A percentile compares a stretch with the other conserved stretches of the same genome.
phyloP scores from a whole-genome alignment of 2,797 vertebrate species.

The Clarias pachynema region DNA sequence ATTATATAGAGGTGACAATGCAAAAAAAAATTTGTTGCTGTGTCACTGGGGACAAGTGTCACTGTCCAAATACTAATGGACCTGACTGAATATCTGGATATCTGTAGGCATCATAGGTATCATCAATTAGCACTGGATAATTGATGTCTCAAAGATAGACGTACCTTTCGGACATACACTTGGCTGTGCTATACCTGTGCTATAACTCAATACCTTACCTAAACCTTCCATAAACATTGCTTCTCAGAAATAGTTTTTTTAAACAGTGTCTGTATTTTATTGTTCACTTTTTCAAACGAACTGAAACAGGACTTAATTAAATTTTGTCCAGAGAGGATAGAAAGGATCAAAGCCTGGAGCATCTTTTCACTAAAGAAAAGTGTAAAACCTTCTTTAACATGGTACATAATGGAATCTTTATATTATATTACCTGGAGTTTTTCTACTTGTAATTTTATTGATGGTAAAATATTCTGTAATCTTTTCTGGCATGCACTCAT shows the following conservation, averaged over 20 bases:
- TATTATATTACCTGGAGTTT: not conserved
- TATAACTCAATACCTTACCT: not conserved
- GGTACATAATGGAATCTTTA: not conserved
- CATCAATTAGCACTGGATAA: not conserved
- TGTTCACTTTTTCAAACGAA: not conserved
- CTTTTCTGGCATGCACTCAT: not conserved
- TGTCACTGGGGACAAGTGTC: no score
- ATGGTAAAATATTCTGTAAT: not conserved
- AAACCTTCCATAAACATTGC: not conserved
- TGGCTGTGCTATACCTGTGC: not conserved
- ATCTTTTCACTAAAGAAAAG: not conserved
- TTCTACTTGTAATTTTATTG: slow-evolving; percentile 4
- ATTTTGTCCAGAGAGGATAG: not conserved
- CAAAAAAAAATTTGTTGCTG: no score
- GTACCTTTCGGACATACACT: not conserved
- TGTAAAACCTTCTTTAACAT: not conserved
- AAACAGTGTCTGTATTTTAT: not conserved
- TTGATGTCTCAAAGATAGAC: not conserved
- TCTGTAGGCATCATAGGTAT: not conserved
- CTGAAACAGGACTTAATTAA: not conserved
- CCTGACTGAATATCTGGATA: not conserved
- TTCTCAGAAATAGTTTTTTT: not conserved
- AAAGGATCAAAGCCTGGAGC: not conserved
- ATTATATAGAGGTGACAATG: no score
- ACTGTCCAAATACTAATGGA: no score